These are phyloP conservation scores for Clavelina lepadiformis DNA, from an alignment of 23 tunicate genomes.

Conservation along the genomic window DNA sequence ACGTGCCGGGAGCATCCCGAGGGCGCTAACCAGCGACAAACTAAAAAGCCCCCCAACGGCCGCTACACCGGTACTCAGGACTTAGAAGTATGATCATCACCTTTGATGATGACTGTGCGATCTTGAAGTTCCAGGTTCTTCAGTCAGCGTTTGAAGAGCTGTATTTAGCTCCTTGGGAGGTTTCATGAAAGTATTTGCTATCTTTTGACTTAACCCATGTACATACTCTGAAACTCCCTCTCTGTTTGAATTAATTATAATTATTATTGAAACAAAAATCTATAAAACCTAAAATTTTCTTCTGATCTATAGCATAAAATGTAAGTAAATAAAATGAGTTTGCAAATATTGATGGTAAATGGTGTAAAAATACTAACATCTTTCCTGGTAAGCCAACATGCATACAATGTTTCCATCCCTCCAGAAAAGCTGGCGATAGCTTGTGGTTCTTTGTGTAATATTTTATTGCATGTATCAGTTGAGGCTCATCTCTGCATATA, in stretches of 20 bases:
- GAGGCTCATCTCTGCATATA: conserved; percentile 57
- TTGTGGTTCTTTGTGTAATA: conserved; percentile 84
- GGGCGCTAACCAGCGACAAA: no score
- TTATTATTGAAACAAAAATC: neutral
- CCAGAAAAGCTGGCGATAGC: conserved; percentile 61
- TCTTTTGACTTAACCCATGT: conserved; percentile 33
- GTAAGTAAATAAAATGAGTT: neutral
- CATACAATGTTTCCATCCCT: conserved; percentile 82
- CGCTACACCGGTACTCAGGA: no score
- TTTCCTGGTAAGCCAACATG: conserved; percentile 42
- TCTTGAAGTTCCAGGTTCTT: conserved; percentile 41
- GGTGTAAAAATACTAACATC: conserved; percentile 19
- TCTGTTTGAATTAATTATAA: neutral
- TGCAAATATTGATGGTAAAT: neutral
- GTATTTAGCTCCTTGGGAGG: conserved; percentile 53
- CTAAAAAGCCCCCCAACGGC: no score
- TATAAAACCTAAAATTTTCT: neutral
- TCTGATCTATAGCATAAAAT: neutral
- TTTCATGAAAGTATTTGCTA: conserved; percentile 43
- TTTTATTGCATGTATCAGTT: conserved; percentile 54
- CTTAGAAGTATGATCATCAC: conserved; percentile 1
- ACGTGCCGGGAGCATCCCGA: no score
- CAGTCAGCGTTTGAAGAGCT: conserved; percentile 35
- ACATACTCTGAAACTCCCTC: conserved; percentile 8
- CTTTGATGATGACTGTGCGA: conserved; percentile 62